These are phyloP conservation scores for Chloebia gouldiae DNA, from an alignment of 2,113 vertebrate species.

Conservation along the genomic window DNA sequence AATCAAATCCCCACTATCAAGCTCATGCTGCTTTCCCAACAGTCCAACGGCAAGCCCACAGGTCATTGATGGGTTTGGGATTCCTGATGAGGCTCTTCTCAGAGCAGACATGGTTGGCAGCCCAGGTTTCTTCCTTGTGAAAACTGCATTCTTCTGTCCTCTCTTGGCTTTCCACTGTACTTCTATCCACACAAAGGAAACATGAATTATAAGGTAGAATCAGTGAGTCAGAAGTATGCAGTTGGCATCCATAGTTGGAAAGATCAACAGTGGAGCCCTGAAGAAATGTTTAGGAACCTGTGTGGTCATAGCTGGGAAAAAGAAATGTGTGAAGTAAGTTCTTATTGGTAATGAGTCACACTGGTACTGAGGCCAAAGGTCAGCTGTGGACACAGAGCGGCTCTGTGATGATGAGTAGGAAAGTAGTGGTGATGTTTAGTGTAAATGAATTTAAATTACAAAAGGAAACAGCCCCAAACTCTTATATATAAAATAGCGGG, in stretches of 20 bases:
- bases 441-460: background rate
- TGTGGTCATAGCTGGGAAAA: background rate
- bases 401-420: background rate
- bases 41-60: background rate
- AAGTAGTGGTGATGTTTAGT: background rate
- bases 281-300: background rate
- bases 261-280: background rate
- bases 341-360: background rate
- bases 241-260: background rate
- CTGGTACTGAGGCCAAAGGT: background rate
- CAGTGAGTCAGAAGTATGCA: background rate
- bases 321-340: background rate
- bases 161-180: background rate
- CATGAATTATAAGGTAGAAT: background rate
- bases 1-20: background rate
- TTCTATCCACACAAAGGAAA: background rate
- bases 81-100: background rate
- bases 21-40: background rate
- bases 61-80: background rate
- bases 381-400: background rate
- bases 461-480: background rate
- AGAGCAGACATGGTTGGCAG: background rate
- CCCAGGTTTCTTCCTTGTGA: background rate
- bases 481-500: background rate
- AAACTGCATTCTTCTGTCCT: background rate